Evolutionary conservation across 2,797 vertebrate genomes (phyloP), one percentile per base, ranked within the genome.

Genomic region (Crocidura indochinensis): DNA sequence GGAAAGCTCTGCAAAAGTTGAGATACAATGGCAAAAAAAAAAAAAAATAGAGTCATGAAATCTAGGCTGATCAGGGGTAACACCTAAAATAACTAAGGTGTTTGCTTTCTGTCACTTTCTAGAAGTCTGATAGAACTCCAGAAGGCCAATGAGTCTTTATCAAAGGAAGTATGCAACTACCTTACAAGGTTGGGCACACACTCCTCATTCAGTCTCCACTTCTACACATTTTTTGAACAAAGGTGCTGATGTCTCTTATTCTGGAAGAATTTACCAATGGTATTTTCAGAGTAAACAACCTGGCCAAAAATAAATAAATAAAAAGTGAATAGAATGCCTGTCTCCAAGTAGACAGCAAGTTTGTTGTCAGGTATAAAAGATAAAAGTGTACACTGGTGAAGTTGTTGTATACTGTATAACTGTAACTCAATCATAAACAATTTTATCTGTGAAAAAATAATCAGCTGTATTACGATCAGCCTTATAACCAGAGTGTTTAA

Each of bases 81-180:
- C 73, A 65, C 47, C 2, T 9, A 20, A 92, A 91, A 71, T 85
- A 67, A 78, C 31, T 75, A 84, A 78, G 19, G n/a, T 87, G 24
- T 44, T 38, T 87, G 65, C 64, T 79, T 69, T 75, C 62, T 46
- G 11, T 56, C 2, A 11, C 20, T 82, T 88, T 84, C 60, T 81
- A 31, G 3, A 79, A 89, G 1, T 1, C 20, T 74, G 7, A 26
- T 87, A 95, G 78, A 93, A 88, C 68, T 10, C 26, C 5, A 60
- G 10, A 3, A 44, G 60, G 6, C 56, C 64, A 86, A 31, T 47
- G 76, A 53, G n/a, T 75, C 12, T 81, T 75, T 87, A 20, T 20
- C 76, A 78, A 83, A 19, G 4, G 31, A 91, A 74, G 22, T 26
- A 51, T 86, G 29, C 74, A 15, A 73, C 47, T 27, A 8, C 27